phyloP scores from a whole-genome alignment of 2,113 vertebrate species.

The Glareola pratincola region DNA sequence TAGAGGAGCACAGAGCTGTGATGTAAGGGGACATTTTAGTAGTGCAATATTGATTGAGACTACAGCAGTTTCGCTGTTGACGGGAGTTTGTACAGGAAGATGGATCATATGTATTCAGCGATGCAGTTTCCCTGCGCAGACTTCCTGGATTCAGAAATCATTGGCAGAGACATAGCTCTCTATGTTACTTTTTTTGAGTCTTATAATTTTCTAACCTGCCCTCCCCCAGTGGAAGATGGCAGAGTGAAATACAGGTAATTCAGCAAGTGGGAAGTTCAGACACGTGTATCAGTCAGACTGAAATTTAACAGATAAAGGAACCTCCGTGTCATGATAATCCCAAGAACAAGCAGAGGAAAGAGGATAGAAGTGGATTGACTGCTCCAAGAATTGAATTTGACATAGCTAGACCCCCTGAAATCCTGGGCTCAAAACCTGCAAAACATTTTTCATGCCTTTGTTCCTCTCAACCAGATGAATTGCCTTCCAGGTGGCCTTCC shows the following conservation, averaged over 20 bases:
- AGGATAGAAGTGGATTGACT: neutral
- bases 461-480: neutral
- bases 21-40: neutral
- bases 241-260: neutral
- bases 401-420: neutral
- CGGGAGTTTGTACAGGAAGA: neutral
- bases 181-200: neutral
- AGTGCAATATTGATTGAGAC: neutral
- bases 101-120: neutral
- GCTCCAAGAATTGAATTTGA: neutral
- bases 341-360: neutral
- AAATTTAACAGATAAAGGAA: neutral
- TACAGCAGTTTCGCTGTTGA: neutral
- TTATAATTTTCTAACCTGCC: neutral
- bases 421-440: neutral
- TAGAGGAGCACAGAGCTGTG: accelerated
- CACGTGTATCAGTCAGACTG: neutral
- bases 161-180: neutral
- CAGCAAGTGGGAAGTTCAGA: neutral
- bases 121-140: neutral
- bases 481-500: neutral
- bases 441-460: neutral
- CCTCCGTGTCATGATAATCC: neutral
- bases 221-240: neutral
- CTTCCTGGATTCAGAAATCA: neutral